These are phyloP conservation scores for Thyatira batis DNA, from an alignment of 2,888 invertebrate species.

Conservation along the genomic window DNA sequence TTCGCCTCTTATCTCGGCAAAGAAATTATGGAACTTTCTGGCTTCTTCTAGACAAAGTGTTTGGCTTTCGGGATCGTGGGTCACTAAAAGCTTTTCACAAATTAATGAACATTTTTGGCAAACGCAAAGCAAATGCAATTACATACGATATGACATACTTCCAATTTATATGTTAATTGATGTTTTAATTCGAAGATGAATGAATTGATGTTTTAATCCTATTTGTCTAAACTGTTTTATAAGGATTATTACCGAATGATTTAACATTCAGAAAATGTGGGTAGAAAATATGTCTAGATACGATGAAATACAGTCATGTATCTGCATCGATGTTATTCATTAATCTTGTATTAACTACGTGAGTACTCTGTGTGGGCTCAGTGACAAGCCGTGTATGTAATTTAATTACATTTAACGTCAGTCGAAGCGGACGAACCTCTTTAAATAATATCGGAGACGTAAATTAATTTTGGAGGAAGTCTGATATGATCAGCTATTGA, in stretches of 20 bases:
- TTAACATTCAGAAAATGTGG: constrained; percentile 23
- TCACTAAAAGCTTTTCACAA: constrained; percentile 73
- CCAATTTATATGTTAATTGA: not conserved
- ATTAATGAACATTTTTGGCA: constrained; percentile 62
- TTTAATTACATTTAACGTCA: constrained; percentile 72
- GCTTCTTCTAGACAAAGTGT: constrained; percentile 80
- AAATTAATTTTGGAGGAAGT: constrained; percentile 43
- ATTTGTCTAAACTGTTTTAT: too few species aligned
- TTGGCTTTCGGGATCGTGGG: constrained; percentile 74
- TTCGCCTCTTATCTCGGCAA: constrained; percentile 81
- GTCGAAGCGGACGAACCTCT: constrained; percentile 52
- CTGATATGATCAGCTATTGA: constrained; percentile 34
- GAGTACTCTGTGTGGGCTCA: constrained; percentile 70
- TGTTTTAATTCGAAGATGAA: not conserved
- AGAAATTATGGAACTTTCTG: constrained; percentile 82
- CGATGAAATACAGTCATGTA: constrained; percentile 41
- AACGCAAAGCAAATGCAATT: constrained; percentile 38
- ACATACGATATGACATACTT: constrained; percentile 7
- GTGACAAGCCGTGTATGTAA: constrained; percentile 68
- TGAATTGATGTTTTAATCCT: not conserved
- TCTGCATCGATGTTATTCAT: constrained; percentile 59
- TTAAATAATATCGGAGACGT: constrained; percentile 67
- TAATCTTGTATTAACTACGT: constrained; percentile 70
- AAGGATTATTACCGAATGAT: not conserved
- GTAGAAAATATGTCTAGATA: constrained; percentile 32